Percentiles rank a stretch among this genome's conserved stretches.
Evolutionary conservation across 1,140 invertebrate genomes (phyloP).

Genomic region (Chrysomallon squamiferum): DNA sequence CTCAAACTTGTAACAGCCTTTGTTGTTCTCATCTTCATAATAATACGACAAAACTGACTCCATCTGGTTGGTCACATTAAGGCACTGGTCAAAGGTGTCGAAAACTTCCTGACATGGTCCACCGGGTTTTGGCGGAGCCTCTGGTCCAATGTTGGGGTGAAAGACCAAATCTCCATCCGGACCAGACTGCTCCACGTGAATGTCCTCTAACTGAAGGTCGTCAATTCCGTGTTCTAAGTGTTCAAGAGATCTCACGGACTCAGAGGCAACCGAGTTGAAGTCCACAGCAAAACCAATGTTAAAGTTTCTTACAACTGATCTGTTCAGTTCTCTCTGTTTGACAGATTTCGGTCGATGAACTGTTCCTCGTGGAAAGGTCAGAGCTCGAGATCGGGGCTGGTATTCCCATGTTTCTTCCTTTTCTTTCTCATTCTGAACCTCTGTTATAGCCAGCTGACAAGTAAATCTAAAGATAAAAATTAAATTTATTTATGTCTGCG

Average conservation of each 20-base stretch:
- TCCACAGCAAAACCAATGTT: conserved; percentile 75
- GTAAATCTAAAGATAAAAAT: conserved; percentile 62
- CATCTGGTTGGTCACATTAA: conserved; percentile 82
- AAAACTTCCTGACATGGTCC: conserved; percentile 62
- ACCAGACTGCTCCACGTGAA: conserved; percentile 29
- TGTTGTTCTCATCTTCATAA: conserved; percentile 82
- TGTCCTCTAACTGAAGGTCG: conserved; percentile 19
- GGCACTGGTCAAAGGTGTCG: conserved; percentile 86
- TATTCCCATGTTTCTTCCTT: background rate
- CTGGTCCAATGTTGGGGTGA: background rate
- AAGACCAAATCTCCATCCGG: conserved; percentile 11
- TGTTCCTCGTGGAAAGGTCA: conserved; percentile 3
- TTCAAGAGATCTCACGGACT: conserved; percentile 7
- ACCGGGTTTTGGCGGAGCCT: background rate
- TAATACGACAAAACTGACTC: conserved; percentile 90
- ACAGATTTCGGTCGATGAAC: conserved; percentile 9
- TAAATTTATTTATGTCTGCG: background rate
- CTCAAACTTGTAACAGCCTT: conserved; percentile 76
- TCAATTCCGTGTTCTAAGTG: conserved; percentile 24
- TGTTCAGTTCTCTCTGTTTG: conserved; percentile 1
- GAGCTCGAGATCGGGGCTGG: no score
- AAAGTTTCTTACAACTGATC: conserved; percentile 63
- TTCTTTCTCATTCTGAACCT: conserved; percentile 65
- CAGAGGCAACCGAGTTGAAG: conserved; percentile 51
- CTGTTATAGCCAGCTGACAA: conserved; percentile 74